Conservation (phyloP, 2,797 vertebrate species). For the Mareca strepera region DNA sequence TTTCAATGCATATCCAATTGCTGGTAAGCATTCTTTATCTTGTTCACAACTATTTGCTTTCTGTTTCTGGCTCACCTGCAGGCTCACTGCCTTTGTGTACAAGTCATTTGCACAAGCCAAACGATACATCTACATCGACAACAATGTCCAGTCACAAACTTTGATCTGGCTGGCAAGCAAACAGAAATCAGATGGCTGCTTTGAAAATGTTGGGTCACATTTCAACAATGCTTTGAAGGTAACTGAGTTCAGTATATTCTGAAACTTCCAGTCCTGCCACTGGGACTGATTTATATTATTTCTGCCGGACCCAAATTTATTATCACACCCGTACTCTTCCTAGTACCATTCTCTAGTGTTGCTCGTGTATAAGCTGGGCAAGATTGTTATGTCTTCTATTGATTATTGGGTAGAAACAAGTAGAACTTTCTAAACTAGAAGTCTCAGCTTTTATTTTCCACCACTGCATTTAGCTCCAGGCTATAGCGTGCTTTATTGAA, state of each 20-base stretch:
- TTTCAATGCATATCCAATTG: not conserved
- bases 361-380: not conserved
- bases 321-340: not conserved
- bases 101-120: conserved; percentile 83
- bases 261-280: not conserved
- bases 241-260: not conserved
- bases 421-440: not conserved
- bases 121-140: conserved; percentile 80
- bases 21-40: not conserved
- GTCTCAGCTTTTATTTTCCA: not conserved
- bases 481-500: not conserved
- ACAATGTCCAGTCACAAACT: conserved; percentile 71
- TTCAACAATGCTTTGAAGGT: conserved; percentile 87
- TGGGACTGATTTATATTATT: not conserved
- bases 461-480: not conserved
- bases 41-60: not conserved
- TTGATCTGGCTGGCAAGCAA: conserved; percentile 79
- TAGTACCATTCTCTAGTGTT: rapidly evolving
- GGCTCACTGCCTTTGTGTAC: conserved; percentile 88
- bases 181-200: conserved; percentile 82
- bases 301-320: not conserved
- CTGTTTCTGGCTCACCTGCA: conserved; percentile 43
- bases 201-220: conserved; percentile 81
- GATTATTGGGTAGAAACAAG: not conserved
- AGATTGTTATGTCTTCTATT: not conserved